Conservation (phyloP, 2,888 invertebrate species). For the Microplitis deprimator region DNA sequence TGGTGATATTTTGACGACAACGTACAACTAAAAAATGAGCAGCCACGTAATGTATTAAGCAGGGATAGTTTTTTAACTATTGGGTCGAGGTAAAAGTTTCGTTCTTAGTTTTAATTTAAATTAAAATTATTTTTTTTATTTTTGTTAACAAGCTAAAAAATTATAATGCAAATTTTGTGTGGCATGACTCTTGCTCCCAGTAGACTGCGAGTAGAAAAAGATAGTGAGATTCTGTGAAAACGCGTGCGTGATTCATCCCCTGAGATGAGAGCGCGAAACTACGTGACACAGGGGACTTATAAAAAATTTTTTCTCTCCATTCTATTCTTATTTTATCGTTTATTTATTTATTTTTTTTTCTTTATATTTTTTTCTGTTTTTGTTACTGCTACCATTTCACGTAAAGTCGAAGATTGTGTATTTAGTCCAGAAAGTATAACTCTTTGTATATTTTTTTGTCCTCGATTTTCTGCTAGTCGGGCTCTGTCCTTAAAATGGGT, state of each 20-base stretch:
- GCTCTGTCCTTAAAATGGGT: conserved; percentile 38
- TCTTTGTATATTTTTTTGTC: not conserved
- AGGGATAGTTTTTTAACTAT: too few relatives aligned
- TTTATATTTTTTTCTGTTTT: not conserved
- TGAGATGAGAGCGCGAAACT: conserved; percentile 32
- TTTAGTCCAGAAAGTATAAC: not conserved
- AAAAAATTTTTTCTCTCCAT: conserved; percentile 16
- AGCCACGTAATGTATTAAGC: not conserved
- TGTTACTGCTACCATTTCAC: conserved; percentile 20
- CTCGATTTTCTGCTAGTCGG: not conserved
- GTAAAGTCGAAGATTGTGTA: conserved; percentile 2
- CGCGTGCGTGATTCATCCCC: conserved; percentile 36
- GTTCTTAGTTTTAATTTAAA: too few relatives aligned
- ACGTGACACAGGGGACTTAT: conserved; percentile 33
- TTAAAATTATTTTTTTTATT: not conserved
- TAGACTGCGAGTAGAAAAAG: not conserved
- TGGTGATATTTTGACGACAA: not conserved
- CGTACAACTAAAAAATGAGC: not conserved
- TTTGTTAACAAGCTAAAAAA: not conserved
- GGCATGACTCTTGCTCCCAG: not conserved
- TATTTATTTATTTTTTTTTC: too few relatives aligned
- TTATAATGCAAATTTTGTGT: not conserved
- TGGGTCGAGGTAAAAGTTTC: too few relatives aligned
- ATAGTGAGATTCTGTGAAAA: conserved; percentile 28
- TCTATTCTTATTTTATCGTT: not conserved